Evolutionary conservation across 2,888 invertebrate genomes (phyloP), one percentile per base, ranked within the genome.

Genomic region (Pecten maximus): DNA sequence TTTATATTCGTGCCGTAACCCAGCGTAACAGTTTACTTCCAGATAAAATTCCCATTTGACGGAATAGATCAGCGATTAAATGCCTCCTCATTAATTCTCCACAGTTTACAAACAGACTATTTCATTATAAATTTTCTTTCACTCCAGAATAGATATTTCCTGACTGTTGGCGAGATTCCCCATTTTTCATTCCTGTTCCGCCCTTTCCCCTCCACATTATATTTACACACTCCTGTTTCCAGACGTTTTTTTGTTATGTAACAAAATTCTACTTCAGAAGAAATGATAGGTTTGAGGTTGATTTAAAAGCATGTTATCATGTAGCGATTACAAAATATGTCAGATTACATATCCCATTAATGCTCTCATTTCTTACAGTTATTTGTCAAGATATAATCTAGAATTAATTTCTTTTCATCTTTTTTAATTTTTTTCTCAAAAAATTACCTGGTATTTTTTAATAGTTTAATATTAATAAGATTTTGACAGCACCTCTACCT

Each of bases 1-100:
- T 28, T 74, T 74, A 74, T 23, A 35, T 74, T 74, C 10, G 8
- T 74, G 74, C 28, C 16, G 74, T 74, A 74, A 74, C 74, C 74
- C 35, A 35, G 74, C 35, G 35, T 35, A 74, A 2, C 74, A 74
- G 35, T 74, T 74, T 74, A 74, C 23, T 74, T 74, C 15, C 28
- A 35, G 74, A 74, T 74, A 74, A 74, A 74, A 74, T 74, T 74
- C 74, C 74, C 74, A 74, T 74, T 74, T 35, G 74, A 10, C 35
- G 35, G 10, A 74, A 74, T 6, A 74, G 74, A 74, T 74, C 74
- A 35, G 23, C 10, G 74, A 74, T 74, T 74, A 74, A 74, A 74
- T 74, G 74, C 15, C 35, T 74, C 35, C 8, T 74, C 74, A 74
- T 74, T 74, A 74, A 74, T 74, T 35, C 74, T 74, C 8, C 12